Evolutionary conservation across 92 coral and sea anemone genomes (phyloP).

Genomic region (Parazoanthus darwini): DNA sequence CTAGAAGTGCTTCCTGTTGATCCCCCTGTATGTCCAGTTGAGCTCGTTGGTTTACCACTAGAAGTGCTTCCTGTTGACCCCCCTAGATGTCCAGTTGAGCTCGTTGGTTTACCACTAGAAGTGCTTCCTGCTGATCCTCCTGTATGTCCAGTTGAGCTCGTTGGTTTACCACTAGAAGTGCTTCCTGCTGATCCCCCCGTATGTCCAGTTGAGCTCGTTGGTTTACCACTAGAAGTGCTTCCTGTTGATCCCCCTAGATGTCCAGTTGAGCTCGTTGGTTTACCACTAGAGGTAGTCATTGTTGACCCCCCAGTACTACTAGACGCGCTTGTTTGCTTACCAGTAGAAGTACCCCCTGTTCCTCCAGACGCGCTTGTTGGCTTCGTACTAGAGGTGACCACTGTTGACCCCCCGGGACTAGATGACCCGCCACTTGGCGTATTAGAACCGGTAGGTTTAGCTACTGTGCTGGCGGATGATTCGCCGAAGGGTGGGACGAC

Average conservation of each 20-base stretch:
- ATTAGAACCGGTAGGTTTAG: not conserved
- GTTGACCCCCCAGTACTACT: not conserved
- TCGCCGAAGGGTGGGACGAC: not conserved
- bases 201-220: not conserved
- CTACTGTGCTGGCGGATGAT: not conserved
- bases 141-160: not conserved
- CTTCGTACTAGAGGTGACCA: not conserved
- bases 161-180: not conserved
- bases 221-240: no score
- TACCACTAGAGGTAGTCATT: not conserved
- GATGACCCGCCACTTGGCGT: no score
- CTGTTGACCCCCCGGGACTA: conserved; percentile 1
- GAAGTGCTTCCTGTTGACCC: not conserved
- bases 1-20: not conserved
- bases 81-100: not conserved
- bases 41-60: not conserved
- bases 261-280: not conserved
- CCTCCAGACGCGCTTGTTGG: not conserved
- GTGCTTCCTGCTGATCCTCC: not conserved
- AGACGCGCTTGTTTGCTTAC: not conserved
- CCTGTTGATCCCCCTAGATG: not conserved
- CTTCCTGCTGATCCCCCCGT: not conserved
- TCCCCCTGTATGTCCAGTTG: not conserved
- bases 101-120: not conserved
- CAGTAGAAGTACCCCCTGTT: not conserved